These are phyloP conservation scores for Antitype chi DNA, from an alignment of 2,888 invertebrate genomes.

Conservation along the genomic window DNA sequence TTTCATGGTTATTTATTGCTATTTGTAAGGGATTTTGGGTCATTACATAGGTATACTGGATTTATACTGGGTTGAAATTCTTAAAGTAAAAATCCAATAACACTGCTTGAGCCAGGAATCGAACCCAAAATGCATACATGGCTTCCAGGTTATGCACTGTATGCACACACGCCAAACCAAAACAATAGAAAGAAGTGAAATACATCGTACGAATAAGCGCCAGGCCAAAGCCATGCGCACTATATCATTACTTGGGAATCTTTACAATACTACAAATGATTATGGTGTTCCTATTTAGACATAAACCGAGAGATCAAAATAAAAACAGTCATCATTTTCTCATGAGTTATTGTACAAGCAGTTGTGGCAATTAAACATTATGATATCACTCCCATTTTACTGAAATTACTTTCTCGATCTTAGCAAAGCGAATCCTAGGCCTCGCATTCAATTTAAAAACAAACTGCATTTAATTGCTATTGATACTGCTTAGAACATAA, in stretches of 20 bases:
- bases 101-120: not conserved
- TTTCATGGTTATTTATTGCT: no score
- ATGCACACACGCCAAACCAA: not conserved
- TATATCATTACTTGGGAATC: not conserved
- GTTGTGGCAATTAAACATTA: not conserved
- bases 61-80: not conserved
- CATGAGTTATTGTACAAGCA: not conserved
- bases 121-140: not conserved
- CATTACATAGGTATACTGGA: no score
- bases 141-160: conserved; percentile 2
- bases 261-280: not conserved
- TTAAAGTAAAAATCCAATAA: not conserved
- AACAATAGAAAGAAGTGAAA: conserved; percentile 17
- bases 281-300: not conserved
- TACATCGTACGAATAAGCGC: not conserved
- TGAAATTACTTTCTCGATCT: not conserved
- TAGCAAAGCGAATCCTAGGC: not conserved
- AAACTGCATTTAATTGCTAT: not conserved
- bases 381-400: not conserved
- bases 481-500: not conserved
- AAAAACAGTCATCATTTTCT: not conserved
- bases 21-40: not conserved
- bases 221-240: not conserved
- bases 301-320: not conserved
- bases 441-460: not conserved